Evolutionary conservation across 2,888 invertebrate species (phyloP), one percentile per base, ranked within the genome.

Genomic region (Drosophila meridiana): DNA sequence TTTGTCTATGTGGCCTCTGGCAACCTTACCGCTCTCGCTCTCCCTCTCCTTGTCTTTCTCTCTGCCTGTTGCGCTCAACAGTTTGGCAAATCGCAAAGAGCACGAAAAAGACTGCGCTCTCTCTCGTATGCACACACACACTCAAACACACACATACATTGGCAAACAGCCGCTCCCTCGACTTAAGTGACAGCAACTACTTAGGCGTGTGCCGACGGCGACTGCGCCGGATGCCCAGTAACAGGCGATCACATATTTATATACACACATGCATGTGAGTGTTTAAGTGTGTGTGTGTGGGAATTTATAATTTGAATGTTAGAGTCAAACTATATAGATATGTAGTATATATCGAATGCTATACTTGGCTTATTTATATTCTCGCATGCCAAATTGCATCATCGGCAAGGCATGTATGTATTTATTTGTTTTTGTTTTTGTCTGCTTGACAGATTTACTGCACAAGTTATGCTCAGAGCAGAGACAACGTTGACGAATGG

Each of bases 111-210:
- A 13, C 20, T 20, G 20, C 20, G 3, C 36, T 20, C 52, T 52
- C 52, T 52, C 52, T 52, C 30, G 43, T 14, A 9, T 55, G 61
- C 28, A 43, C 34, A 52, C 40, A 65, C 50, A 55, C 64, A 56
- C 43, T 60, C 47, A 50, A 64, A 59, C n/a, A 48, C 48, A 67
- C 34, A 56, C 48, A 60, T 36, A 62, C 59, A 50, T n/a, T 60
- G 47, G 63, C 69, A 63, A 50, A 59, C 64, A 76, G 79, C 84
- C 82, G 79, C 82, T 84, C 82, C 82, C 84, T 78, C 72, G 74
- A 75, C 84, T 82, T 90, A 80, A 85, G 74, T 88, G 89, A 86
- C 85, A 83, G 84, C 78, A 68, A 87, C 86, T 75, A 80, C 80
- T 85, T 85, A 80, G 75, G 76, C 75, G 79, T 75, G 82, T 73